phyloP scores from a whole-genome alignment of 2,797 vertebrate genomes.

The Cirrhinus molitorella region DNA sequence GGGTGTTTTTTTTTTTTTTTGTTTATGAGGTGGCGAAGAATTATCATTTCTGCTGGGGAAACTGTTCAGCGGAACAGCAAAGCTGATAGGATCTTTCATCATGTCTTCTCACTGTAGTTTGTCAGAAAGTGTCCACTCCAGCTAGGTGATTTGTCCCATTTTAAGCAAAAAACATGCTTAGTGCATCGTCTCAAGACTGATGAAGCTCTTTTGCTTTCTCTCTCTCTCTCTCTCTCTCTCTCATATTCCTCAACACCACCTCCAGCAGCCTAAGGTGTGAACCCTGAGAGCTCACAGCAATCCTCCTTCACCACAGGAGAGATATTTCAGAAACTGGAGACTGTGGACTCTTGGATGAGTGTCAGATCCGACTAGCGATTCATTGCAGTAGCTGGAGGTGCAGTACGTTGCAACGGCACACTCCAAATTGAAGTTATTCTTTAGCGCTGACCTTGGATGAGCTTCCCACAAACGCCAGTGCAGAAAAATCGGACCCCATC shows the following conservation, averaged over 20 bases:
- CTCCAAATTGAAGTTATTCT: constrained; percentile 35
- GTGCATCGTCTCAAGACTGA: constrained; percentile 23
- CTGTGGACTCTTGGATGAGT: constrained; percentile 32
- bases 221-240: constrained; percentile 11
- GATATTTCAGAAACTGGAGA: constrained; percentile 46
- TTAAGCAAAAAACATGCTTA: constrained; percentile 25
- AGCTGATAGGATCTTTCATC: constrained; percentile 36
- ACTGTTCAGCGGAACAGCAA: constrained; percentile 9
- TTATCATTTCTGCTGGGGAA: constrained; percentile 21
- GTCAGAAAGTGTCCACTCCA: constrained; percentile 34
- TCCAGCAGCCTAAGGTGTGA: constrained; percentile 50
- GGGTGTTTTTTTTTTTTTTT: constrained; percentile 12
- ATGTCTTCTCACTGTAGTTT: constrained; percentile 20
- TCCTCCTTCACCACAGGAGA: constrained; percentile 52
- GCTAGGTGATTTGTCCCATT: constrained; percentile 20
- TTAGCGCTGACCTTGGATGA: constrained; percentile 35
- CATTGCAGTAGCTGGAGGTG: constrained; percentile 33
- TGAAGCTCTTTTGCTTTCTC: constrained; percentile 19
- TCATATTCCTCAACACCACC: constrained; percentile 55
- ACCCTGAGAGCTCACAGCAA: constrained; percentile 54
- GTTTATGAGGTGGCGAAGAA: background rate
- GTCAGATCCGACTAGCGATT: constrained; percentile 34
- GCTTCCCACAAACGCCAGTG: constrained; percentile 22
- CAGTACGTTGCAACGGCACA: background rate
- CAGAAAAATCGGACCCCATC: constrained; percentile 15